A percentile compares a stretch with the other conserved stretches of the same genome.
These are phyloP conservation scores for Lerema accius DNA, from an alignment of 1,140 invertebrate species.

Conservation along the genomic window DNA sequence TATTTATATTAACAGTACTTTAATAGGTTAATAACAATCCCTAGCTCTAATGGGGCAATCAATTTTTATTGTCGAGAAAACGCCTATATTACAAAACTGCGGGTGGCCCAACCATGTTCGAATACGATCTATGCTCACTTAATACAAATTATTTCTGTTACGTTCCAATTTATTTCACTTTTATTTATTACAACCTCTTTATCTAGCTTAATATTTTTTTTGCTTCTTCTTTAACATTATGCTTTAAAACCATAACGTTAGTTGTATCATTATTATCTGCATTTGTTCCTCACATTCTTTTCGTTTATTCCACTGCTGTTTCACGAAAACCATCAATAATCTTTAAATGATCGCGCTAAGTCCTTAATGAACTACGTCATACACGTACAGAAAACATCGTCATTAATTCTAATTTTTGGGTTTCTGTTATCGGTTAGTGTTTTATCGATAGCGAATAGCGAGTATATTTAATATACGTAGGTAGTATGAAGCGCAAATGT, in stretches of 20 bases:
- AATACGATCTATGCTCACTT: neutral
- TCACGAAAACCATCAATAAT: conserved; percentile 25
- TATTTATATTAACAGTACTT: conserved; percentile 68
- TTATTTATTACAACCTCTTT: too few relatives aligned
- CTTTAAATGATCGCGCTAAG: conserved; percentile 20
- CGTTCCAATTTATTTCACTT: neutral
- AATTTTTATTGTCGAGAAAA: conserved; percentile 71
- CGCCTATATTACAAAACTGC: conserved; percentile 44
- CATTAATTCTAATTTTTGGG: conserved; percentile 50
- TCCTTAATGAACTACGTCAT: conserved; percentile 29
- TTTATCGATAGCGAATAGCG: neutral
- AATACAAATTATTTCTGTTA: neutral
- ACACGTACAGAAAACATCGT: conserved; percentile 36
- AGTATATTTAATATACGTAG: neutral
- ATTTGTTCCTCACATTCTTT: neutral
- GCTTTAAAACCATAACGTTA: too few relatives aligned
- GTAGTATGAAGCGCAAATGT: too few relatives aligned
- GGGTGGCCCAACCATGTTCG: conserved; percentile 48
- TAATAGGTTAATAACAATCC: conserved; percentile 70
- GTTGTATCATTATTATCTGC: too few relatives aligned
- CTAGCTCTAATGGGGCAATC: conserved; percentile 61
- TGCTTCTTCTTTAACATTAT: neutral
- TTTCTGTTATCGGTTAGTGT: neutral
- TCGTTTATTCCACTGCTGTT: neutral
- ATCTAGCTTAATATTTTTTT: too few relatives aligned